Conservation (phyloP, 2,113 vertebrate species). For the Talpa occidentalis region DNA sequence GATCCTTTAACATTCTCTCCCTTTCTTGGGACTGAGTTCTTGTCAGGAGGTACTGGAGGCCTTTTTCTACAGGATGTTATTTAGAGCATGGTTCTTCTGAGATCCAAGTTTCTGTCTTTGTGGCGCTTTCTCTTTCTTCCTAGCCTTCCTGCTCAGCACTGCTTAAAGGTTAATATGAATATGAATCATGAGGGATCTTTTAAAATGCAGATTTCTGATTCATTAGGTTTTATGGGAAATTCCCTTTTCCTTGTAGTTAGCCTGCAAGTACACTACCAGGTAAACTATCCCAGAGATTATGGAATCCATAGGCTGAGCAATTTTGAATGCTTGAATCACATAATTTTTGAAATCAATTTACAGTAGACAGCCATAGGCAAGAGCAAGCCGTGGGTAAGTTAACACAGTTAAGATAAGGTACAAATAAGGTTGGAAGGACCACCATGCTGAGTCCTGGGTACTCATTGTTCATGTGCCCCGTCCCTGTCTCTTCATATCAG, state of each 20-base stretch:
- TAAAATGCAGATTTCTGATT: constrained; percentile 50
- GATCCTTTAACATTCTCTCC: background rate
- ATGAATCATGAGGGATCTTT: constrained; percentile 50
- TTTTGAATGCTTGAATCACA: constrained; percentile 1
- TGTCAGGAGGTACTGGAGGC: background rate
- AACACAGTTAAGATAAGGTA: background rate
- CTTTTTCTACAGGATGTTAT: background rate
- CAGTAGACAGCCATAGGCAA: background rate
- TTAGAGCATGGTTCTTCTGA: background rate
- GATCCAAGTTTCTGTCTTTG: constrained; percentile 41
- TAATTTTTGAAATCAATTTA: constrained; percentile 8
- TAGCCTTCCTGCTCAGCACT: background rate
- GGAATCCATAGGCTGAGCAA: background rate
- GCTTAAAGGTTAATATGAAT: constrained; percentile 16
- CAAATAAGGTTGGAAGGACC: background rate
- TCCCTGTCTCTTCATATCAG: background rate
- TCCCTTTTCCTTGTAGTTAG: background rate
- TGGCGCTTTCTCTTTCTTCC: constrained; percentile 18
- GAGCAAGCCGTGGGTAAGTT: constrained; percentile 1
- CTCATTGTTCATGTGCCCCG: background rate
- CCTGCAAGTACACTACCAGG: background rate
- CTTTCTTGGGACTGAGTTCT: background rate
- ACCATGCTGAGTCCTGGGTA: background rate
- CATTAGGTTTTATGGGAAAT: constrained; percentile 57
- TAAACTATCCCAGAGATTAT: background rate